Evolutionary conservation across 2,113 vertebrate genomes (phyloP).

Genomic region (Python bivittatus): DNA sequence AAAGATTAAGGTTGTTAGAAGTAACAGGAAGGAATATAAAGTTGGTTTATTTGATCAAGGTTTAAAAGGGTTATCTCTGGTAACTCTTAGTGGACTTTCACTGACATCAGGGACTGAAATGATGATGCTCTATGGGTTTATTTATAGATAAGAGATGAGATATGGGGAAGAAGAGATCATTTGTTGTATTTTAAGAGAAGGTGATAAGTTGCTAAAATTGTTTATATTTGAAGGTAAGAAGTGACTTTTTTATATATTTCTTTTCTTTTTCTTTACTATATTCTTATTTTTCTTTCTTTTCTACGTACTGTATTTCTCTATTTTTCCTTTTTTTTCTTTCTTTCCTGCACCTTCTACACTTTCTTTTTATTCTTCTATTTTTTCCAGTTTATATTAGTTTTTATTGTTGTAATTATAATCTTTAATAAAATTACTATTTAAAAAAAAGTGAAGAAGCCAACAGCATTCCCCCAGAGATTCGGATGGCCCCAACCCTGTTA

Average conservation of each 20-base stretch:
- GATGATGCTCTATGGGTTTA: too few species aligned
- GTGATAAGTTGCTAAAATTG: neutral
- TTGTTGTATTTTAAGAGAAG: neutral
- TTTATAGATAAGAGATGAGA: too few species aligned
- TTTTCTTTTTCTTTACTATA: neutral
- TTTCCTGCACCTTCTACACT: neutral
- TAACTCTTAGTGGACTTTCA: too few species aligned
- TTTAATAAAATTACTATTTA: neutral
- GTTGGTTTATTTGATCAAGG: too few species aligned
- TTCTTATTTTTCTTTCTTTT: neutral
- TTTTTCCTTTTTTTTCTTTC: neutral
- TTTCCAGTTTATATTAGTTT: neutral
- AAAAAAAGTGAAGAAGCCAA: neutral
- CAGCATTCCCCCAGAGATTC: neutral
- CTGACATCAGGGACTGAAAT: too few species aligned
- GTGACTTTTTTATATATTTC: neutral
- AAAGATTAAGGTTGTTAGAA: too few species aligned
- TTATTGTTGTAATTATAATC: neutral
- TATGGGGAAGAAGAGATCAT: too few species aligned
- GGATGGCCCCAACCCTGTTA: neutral
- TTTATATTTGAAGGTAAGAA: neutral
- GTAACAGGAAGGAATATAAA: too few species aligned
- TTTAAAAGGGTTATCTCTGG: too few species aligned
- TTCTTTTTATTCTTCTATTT: neutral
- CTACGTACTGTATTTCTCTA: too few species aligned